Conservation (phyloP, 2,888 invertebrate species). For the Salticus scenicus region DNA sequence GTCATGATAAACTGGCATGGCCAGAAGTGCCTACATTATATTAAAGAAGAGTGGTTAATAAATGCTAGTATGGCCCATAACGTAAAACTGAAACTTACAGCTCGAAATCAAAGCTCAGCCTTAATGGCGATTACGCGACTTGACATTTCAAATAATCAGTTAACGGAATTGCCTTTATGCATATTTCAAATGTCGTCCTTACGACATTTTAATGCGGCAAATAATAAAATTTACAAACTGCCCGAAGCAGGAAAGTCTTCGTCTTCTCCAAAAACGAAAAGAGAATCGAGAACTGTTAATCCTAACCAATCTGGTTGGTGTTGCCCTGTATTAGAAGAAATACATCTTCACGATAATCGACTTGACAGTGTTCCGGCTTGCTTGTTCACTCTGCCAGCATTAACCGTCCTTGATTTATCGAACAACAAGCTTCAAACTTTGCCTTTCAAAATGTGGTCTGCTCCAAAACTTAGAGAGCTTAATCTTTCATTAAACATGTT, state of each 20-base stretch:
- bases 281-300: background rate
- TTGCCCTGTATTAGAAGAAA: constrained; percentile 87
- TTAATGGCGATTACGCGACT: constrained; percentile 94
- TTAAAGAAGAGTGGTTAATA: constrained; percentile 86
- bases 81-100: constrained; percentile 84
- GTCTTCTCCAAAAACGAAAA: constrained; percentile 55
- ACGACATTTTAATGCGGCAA: constrained; percentile 87
- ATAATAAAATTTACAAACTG: constrained; percentile 89
- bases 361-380: constrained; percentile 87
- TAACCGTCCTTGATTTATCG: constrained; percentile 91
- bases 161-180: constrained; percentile 86
- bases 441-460: constrained; percentile 89
- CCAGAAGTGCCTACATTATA: constrained; percentile 82
- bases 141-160: constrained; percentile 92
- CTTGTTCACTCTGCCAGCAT: constrained; percentile 86
- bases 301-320: constrained; percentile 71
- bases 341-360: constrained; percentile 94
- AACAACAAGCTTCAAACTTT: constrained; percentile 91
- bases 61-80: constrained; percentile 90
- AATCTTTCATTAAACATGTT: constrained; percentile 92
- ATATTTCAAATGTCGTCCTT: constrained; percentile 90
- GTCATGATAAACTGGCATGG: constrained; percentile 90
- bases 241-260: constrained; percentile 76
- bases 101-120: constrained; percentile 81
- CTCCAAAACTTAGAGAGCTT: constrained; percentile 89